phyloP scores from a whole-genome alignment of 2,888 invertebrate genomes.

The Sinodicranocentrus sp. region DNA sequence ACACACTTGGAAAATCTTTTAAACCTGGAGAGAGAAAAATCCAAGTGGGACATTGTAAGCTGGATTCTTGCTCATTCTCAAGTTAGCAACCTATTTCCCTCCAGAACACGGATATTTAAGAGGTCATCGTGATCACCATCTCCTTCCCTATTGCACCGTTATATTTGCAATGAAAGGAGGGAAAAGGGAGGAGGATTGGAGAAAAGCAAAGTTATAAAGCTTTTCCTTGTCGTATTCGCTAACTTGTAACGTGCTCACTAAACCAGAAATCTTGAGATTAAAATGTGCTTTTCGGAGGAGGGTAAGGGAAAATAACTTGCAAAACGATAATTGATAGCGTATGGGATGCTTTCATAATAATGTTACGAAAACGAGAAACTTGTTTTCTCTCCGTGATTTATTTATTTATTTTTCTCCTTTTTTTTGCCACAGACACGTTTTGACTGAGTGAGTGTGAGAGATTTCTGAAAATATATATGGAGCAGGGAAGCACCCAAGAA shows the following conservation, averaged over 20 bases:
- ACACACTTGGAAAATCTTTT: constrained; percentile 8
- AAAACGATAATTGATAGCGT: not conserved
- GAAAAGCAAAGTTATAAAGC: constrained; percentile 44
- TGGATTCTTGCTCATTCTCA: too few species aligned
- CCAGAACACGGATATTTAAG: too few species aligned
- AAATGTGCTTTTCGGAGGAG: constrained; percentile 13
- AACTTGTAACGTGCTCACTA: constrained; percentile 37
- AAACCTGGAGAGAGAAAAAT: not conserved
- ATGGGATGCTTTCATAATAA: not conserved
- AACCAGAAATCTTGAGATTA: constrained; percentile 41
- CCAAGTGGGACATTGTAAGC: not conserved
- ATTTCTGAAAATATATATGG: too few species aligned
- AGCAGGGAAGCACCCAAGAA: too few species aligned
- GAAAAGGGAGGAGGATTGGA: not conserved
- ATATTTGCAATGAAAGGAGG: not conserved
- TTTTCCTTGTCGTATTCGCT: constrained; percentile 43
- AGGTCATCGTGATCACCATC: too few species aligned
- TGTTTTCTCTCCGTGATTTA: too few species aligned
- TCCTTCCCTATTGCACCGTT: too few species aligned
- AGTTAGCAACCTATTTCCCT: too few species aligned
- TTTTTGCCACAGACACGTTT: too few species aligned
- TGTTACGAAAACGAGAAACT: too few species aligned
- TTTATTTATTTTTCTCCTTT: too few species aligned
- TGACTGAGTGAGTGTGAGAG: too few species aligned
- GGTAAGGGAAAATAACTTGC: not conserved